A percentile compares a stretch with the other conserved stretches of the same genome.
These are phyloP conservation scores for Tylochromis polylepis DNA, from an alignment of 2,113 vertebrate genomes.

Conservation along the genomic window DNA sequence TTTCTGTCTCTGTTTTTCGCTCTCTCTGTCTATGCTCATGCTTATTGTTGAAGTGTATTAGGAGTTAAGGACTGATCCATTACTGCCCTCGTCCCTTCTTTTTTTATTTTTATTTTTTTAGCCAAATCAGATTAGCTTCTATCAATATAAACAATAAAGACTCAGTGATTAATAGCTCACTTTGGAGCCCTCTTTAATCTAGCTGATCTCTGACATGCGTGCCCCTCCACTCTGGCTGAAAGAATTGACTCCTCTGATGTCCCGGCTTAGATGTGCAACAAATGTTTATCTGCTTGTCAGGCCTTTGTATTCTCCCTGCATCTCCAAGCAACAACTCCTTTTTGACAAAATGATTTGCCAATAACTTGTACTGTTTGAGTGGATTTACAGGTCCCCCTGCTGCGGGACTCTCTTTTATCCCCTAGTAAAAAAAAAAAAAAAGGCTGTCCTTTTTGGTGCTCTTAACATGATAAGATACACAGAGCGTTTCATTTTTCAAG, in stretches of 20 bases:
- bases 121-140: not conserved
- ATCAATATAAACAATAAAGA: not conserved
- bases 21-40: not conserved
- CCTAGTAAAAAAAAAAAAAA: not conserved
- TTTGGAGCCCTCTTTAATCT: constrained; percentile 46
- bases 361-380: constrained; percentile 29
- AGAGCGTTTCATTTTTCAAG: not conserved
- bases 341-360: constrained; percentile 56
- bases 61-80: not conserved
- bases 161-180: constrained; percentile 19
- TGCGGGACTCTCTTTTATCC: constrained; percentile 12
- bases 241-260: constrained; percentile 18
- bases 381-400: constrained; percentile 39
- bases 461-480: not conserved
- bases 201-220: constrained; percentile 11
- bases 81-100: not conserved
- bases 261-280: constrained; percentile 38
- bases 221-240: constrained; percentile 5
- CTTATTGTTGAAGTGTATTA: not conserved
- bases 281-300: constrained; percentile 27
- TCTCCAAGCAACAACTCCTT: constrained; percentile 30
- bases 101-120: not conserved
- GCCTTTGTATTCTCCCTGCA: not conserved
- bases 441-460: not conserved
- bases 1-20: not conserved